These are phyloP conservation scores for Hemicentrotus pulcherrimus DNA, from an alignment of 35 echinoderm and acorn worm species.

Conservation along the genomic window DNA sequence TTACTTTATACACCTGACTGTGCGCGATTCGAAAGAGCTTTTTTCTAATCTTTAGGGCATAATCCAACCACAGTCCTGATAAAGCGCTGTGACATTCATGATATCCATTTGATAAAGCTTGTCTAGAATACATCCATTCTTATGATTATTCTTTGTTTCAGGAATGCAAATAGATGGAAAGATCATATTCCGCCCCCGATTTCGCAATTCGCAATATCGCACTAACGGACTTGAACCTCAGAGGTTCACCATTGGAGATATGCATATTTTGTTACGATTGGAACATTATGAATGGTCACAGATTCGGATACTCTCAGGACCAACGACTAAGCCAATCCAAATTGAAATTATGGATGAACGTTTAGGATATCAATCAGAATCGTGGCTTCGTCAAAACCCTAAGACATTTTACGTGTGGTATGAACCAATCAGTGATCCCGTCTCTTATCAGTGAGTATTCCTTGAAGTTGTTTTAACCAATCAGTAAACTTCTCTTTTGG, in stretches of 20 bases:
- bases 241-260: neutral
- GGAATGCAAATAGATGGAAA: too few relatives aligned
- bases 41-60: too few relatives aligned
- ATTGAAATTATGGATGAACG: neutral
- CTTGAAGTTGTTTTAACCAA: neutral
- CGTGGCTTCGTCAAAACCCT: neutral
- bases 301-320: neutral
- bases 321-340: neutral
- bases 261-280: neutral
- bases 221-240: too few relatives aligned
- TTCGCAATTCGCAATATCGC: too few relatives aligned
- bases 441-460: conserved; percentile 12
- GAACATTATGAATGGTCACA: neutral
- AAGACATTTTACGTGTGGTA: neutral
- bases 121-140: too few relatives aligned
- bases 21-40: too few relatives aligned
- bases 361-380: neutral
- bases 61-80: too few relatives aligned
- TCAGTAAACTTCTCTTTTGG: neutral
- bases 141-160: too few relatives aligned
- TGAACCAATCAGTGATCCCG: neutral
- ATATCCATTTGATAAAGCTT: too few relatives aligned
- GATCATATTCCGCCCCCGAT: too few relatives aligned
- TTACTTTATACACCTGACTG: too few relatives aligned
- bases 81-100: too few relatives aligned